Evolutionary conservation across 2,797 vertebrate species (phyloP).

Genomic region (Ataeniobius toweri): DNA sequence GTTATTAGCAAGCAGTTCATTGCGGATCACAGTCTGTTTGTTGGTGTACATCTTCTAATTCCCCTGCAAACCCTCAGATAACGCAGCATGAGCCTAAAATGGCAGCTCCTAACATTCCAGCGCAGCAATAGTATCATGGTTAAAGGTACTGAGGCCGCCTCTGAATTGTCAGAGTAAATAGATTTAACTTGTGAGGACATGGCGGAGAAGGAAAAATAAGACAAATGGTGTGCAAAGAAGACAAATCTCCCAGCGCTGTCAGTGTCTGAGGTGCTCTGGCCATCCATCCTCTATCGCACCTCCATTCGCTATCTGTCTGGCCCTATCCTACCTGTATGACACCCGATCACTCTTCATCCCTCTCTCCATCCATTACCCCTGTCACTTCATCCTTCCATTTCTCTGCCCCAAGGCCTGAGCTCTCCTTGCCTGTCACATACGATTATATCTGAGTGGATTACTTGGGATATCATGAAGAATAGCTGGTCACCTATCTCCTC

Average conservation of each 20-base stretch:
- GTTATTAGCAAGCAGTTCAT: constrained; percentile 62
- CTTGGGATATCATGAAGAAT: constrained; percentile 52
- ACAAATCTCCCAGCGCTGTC: constrained; percentile 67
- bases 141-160: not conserved
- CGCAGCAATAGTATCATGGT: constrained; percentile 6
- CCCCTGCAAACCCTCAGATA: constrained; percentile 19
- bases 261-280: constrained; percentile 59
- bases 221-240: constrained; percentile 67
- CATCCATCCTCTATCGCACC: constrained; percentile 69
- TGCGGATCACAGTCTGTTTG: constrained; percentile 51
- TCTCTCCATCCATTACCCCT: constrained; percentile 71
- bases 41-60: constrained; percentile 42
- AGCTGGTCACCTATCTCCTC: constrained; percentile 39
- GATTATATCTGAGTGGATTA: constrained; percentile 66
- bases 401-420: constrained; percentile 74
- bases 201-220: constrained; percentile 48
- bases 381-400: constrained; percentile 68
- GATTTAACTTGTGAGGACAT: constrained; percentile 52
- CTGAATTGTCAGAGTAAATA: constrained; percentile 46
- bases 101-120: not conserved
- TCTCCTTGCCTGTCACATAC: constrained; percentile 68
- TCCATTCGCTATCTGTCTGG: constrained; percentile 70
- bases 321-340: constrained; percentile 74
- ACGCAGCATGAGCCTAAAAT: constrained; percentile 14
- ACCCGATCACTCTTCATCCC: constrained; percentile 75